Percentiles rank a stretch among this genome's conserved stretches.
phyloP scores from a whole-genome alignment of 2,113 vertebrate species.

The Lophura nycthemera region DNA sequence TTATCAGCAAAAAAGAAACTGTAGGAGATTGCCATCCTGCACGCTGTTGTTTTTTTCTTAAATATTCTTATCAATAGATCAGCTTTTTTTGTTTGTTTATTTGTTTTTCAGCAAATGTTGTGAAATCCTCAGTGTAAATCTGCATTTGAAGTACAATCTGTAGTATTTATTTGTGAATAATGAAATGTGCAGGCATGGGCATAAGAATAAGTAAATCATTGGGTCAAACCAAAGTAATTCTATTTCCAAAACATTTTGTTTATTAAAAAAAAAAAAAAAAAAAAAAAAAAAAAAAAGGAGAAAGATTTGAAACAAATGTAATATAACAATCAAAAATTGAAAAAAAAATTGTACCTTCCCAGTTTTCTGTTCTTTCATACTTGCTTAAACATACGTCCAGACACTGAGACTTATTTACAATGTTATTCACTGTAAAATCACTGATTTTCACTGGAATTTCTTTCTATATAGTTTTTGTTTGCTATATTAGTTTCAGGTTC shows the following conservation, averaged over 20 bases:
- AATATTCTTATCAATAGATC: not conserved
- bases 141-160: not conserved
- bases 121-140: not conserved
- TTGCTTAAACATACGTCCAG: not conserved
- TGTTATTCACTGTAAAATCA: not conserved
- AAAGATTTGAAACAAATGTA: not conserved
- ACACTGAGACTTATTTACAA: not conserved
- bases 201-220: not conserved
- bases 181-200: not conserved
- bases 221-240: not conserved
- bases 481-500: not conserved
- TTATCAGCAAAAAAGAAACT: not conserved
- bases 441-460: not conserved
- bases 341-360: not conserved
- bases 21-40: not conserved
- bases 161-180: not conserved
- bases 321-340: not conserved
- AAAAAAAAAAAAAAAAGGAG: not conserved
- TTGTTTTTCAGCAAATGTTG: not conserved
- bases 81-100: not conserved
- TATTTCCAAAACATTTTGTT: not conserved
- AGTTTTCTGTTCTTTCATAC: not conserved
- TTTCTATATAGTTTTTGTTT: not conserved
- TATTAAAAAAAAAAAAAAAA: not conserved
- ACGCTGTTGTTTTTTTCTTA: not conserved